Evolutionary conservation across 2,888 invertebrate species (phyloP), one percentile per base, ranked within the genome.

Genomic region (Leistus spinibarbis): DNA sequence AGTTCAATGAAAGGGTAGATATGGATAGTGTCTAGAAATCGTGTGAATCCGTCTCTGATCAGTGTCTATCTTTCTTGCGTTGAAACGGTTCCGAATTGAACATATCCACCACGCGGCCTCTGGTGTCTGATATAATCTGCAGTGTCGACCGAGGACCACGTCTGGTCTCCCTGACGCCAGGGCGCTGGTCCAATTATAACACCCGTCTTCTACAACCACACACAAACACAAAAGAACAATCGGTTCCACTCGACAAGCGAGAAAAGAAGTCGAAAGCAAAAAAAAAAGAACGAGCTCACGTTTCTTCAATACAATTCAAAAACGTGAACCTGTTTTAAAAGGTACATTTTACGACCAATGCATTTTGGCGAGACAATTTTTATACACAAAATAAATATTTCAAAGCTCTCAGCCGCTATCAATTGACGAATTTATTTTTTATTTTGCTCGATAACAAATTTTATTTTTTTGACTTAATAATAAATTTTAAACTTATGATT

Each of bases 111-210:
- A 60, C 56, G 19, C 60, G 60, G 60, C 13, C 40, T 24, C 24
- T 60, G 60, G 22, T 60, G 60, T 60, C 17, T 60, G 60, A 60
- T 60, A 60, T 60, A 60, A 60, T 60, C 60, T 60, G 60, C 60
- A 60, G 20, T 60, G 60, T 19, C 22, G 60, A 20, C 19, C 60
- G 60, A 60, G 60, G 60, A 60, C 60, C 60, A 60, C 60, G 60
- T 84, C 85, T 84, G 84, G 86, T 79, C 86, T 82, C 79, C 79
- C 82, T 84, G 86, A 85, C 86, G 86, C 86, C 86, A 85, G 83
- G 79, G 81, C 80, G 81, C 82, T 82, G 83, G 84, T 83, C 86
- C 86, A 86, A 86, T 85, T 86, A 86, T 86, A 86, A 85, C 86
- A 85, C 85, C 85, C 72, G 64, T 54, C 63, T 24, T 16, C 20